These are phyloP conservation scores for Psammodynastes pulverulentus DNA, from an alignment of 2,113 vertebrate genomes.

Conservation along the genomic window DNA sequence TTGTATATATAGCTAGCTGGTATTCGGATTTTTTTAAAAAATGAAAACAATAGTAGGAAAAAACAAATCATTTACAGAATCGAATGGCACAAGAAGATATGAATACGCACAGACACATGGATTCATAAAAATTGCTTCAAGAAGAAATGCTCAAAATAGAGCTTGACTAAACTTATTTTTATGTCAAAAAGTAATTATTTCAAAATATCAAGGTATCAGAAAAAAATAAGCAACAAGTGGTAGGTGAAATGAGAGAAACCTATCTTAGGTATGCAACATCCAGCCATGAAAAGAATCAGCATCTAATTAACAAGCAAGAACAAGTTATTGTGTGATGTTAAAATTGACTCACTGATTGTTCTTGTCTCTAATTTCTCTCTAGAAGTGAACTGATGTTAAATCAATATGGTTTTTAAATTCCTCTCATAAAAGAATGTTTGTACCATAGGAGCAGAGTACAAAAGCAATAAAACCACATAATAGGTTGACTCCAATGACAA, in stretches of 20 bases:
- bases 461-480: background rate
- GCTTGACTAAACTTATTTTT: background rate
- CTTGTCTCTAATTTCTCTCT: background rate
- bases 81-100: background rate
- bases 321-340: background rate
- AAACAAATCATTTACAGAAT: background rate
- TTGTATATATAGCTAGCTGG: background rate
- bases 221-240: background rate
- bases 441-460: background rate
- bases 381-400: background rate
- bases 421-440: background rate
- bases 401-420: background rate
- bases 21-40: background rate
- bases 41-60: background rate
- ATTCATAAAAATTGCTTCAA: background rate
- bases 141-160: background rate
- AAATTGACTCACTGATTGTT: background rate
- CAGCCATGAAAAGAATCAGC: background rate
- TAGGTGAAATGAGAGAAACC: background rate
- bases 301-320: background rate
- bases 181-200: background rate
- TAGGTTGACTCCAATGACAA: background rate
- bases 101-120: background rate
- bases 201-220: background rate
- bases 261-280: background rate